Evolutionary conservation across 2,888 invertebrate species (phyloP), one percentile per base, ranked within the genome.

Genomic region (Brachyptera putata): DNA sequence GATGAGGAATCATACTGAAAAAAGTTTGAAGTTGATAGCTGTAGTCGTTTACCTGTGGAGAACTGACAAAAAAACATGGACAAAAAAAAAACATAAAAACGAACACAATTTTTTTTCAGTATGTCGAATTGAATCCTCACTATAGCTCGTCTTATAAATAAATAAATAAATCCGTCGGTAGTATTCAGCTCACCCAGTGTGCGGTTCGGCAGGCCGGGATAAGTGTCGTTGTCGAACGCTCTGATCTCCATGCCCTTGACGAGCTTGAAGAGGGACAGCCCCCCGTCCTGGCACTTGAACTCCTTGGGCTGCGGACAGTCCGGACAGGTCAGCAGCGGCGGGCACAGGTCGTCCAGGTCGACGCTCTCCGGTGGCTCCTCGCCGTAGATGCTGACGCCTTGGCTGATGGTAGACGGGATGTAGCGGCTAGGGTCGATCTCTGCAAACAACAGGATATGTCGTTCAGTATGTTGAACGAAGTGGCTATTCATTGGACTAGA

Each of bases 291-390:
- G 69, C 84, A 85, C 63, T 79, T 80, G 43, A 74, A 74, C 57
- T 79, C 77, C 66, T 78, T 79, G 60, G 69, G 66, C 57, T 64
- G 79, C 3, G 82, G 80, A 70, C 86, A 87, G 64, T 82, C 79
- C 14, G 80, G 80, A 68, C 87, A 87, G 14, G 78, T 76, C 48
- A 77, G 74, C 25, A 78, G 79, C 1, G 83, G 79, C 2, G 80
- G 80, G 68, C 87, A 87, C 13, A 85, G 74, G 67, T 83, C 81
- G 53, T 83, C 81, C 61, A 79, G 71, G 60, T 80, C 79, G 26
- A 80, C 77, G 65, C 78, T 77, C 58, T 79, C 79, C 0, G 86
- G 86, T n/a, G 84, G 81, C 49, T 76, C 75, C 60, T 80, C 77
- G 1, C 86, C 86, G 68, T 81, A 84, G 21, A 80, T 73, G 61